These are phyloP conservation scores for Sciurus carolinensis DNA, from an alignment of 2,797 vertebrate species.

Conservation along the genomic window DNA sequence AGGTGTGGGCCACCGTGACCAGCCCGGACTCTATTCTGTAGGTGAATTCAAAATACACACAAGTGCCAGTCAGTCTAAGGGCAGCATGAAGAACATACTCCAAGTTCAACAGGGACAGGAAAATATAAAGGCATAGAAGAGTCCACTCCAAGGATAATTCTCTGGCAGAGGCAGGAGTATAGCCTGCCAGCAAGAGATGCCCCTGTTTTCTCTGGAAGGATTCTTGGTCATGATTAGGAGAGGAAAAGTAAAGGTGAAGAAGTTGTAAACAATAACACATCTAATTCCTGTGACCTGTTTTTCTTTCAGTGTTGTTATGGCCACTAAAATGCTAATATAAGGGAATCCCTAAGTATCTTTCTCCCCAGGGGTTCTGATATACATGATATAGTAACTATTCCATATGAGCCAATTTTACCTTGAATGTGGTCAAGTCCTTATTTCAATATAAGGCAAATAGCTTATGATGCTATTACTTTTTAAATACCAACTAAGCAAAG, in stretches of 20 bases:
- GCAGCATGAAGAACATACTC: not conserved
- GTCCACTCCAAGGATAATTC: not conserved
- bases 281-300: not conserved
- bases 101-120: not conserved
- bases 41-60: not conserved
- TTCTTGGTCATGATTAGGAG: not conserved
- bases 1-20: no score
- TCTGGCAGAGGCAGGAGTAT: not conserved
- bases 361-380: not conserved
- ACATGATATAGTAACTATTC: not conserved
- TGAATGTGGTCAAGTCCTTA: slow-evolving; percentile 5
- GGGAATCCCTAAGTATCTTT: not conserved
- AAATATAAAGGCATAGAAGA: not conserved
- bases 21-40: not conserved
- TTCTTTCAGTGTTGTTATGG: not conserved
- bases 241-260: not conserved
- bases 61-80: no score
- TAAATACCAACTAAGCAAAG: slow-evolving; percentile 5
- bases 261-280: not conserved
- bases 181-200: not conserved
- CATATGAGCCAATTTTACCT: not conserved
- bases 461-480: not conserved
- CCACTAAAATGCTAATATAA: not conserved
- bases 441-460: not conserved
- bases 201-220: not conserved